A percentile compares a stretch with the other conserved stretches of the same genome.
These are phyloP conservation scores for Chaetophractus vellerosus DNA, from an alignment of 2,797 vertebrate species.

Conservation along the genomic window DNA sequence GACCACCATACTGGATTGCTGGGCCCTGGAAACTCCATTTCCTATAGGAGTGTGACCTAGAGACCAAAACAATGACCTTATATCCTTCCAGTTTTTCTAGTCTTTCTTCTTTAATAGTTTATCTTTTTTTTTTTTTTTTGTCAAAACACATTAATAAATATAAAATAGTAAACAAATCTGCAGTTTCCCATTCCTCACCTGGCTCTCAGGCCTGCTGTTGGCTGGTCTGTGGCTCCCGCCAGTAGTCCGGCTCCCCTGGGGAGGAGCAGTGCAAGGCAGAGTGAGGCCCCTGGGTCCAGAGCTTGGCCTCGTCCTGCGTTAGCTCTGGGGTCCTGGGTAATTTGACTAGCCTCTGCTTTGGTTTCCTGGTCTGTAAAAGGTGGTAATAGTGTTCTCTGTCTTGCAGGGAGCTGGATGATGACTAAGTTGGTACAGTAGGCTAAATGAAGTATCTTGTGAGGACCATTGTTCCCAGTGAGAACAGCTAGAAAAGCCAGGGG, in stretches of 20 bases:
- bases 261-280: not conserved
- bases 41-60: fast-evolving
- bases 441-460: too few relatives aligned
- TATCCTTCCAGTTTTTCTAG: not conserved
- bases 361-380: too few relatives aligned
- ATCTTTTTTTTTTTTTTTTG: not conserved
- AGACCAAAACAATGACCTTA: too few relatives aligned
- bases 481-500: too few relatives aligned
- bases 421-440: too few relatives aligned
- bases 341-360: too few relatives aligned
- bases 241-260: too few relatives aligned
- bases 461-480: too few relatives aligned
- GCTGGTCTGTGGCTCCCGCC: not conserved
- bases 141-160: not conserved
- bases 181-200: not conserved
- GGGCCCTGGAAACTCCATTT: fast-evolving
- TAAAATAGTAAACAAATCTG: not conserved
- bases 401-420: too few relatives aligned
- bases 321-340: too few relatives aligned
- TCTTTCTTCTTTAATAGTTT: not conserved
- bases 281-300: not conserved
- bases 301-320: too few relatives aligned
- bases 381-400: too few relatives aligned
- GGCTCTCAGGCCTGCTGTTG: not conserved
- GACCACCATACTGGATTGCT: fast-evolving